phyloP scores from a whole-genome alignment of 2,113 vertebrate species.

The Chloropsis hardwickii region DNA sequence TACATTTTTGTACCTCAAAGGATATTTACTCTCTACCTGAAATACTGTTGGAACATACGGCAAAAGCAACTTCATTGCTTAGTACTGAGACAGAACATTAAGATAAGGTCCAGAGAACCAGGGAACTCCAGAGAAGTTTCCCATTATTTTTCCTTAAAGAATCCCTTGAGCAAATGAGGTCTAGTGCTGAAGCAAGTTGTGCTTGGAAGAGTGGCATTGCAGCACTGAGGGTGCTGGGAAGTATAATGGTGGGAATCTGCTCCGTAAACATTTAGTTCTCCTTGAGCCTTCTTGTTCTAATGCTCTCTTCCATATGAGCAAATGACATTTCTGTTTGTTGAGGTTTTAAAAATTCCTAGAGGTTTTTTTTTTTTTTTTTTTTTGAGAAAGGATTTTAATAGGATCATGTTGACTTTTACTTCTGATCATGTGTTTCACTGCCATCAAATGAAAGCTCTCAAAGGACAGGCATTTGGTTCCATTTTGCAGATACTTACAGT shows the following conservation, averaged over 20 bases:
- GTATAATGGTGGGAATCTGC: not conserved
- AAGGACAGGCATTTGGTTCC: not conserved
- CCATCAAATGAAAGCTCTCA: not conserved
- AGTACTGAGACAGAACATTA: not conserved
- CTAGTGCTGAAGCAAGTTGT: not conserved
- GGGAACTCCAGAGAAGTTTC: not conserved
- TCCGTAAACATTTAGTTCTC: not conserved
- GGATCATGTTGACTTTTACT: not conserved
- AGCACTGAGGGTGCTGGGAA: not conserved
- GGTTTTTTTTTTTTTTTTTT: not conserved
- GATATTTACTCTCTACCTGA: not conserved
- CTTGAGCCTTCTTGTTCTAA: not conserved
- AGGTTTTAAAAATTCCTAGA: rapidly evolving
- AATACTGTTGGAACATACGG: not conserved
- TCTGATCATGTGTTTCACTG: not conserved
- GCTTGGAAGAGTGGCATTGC: not conserved
- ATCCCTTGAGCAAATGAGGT: not conserved
- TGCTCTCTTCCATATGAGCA: not conserved
- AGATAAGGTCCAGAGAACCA: not conserved
- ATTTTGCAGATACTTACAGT: not conserved
- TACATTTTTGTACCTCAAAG: not conserved
- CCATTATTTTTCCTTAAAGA: not conserved
- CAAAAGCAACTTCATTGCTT: not conserved
- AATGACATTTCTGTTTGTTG: not conserved
- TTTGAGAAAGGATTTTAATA: not conserved